These are phyloP conservation scores for Quadriops clusia DNA, from an alignment of 2,888 invertebrate species.

Conservation along the genomic window DNA sequence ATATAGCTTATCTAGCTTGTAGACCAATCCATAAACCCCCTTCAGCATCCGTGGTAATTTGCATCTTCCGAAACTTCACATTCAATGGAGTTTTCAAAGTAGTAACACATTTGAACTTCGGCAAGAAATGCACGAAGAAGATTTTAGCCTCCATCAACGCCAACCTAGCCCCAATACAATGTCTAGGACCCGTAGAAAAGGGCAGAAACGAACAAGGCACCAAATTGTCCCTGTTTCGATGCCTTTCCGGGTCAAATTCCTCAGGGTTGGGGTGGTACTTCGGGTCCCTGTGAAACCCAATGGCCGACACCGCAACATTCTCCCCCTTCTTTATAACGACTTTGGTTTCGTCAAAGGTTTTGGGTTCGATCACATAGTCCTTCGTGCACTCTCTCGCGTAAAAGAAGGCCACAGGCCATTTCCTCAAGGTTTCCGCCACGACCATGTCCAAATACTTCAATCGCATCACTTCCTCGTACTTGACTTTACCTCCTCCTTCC, in stretches of 20 bases:
- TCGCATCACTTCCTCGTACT: slow-evolving; percentile 40
- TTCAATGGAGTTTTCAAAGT: slow-evolving; percentile 18
- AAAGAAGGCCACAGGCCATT: slow-evolving; percentile 21
- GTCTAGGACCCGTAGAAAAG: slow-evolving; percentile 43
- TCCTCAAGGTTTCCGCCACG: slow-evolving; percentile 28
- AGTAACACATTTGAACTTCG: slow-evolving; percentile 21
- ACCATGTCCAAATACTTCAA: slow-evolving; percentile 53
- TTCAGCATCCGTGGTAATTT: no score
- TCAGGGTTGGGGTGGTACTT: slow-evolving; percentile 24
- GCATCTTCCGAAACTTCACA: no score
- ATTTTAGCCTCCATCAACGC: slow-evolving; percentile 25
- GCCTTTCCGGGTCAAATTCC: slow-evolving; percentile 28
- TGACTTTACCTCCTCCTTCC: slow-evolving; percentile 30
- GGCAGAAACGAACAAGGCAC: slow-evolving; percentile 32
- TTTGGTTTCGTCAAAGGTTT: slow-evolving; percentile 13
- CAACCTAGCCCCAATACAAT: slow-evolving; percentile 44
- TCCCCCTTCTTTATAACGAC: slow-evolving; percentile 15
- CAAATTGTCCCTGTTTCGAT: slow-evolving; percentile 42
- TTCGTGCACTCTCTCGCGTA: slow-evolving; percentile 20
- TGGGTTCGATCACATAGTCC: slow-evolving; percentile 19
- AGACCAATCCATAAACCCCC: no score
- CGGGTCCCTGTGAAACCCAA: slow-evolving; percentile 24
- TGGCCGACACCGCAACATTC: slow-evolving; percentile 20
- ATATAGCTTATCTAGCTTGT: no score
- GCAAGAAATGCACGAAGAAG: slow-evolving; percentile 21